These are phyloP conservation scores for Leuciscus waleckii DNA, from an alignment of 2,797 vertebrate genomes.

Conservation along the genomic window DNA sequence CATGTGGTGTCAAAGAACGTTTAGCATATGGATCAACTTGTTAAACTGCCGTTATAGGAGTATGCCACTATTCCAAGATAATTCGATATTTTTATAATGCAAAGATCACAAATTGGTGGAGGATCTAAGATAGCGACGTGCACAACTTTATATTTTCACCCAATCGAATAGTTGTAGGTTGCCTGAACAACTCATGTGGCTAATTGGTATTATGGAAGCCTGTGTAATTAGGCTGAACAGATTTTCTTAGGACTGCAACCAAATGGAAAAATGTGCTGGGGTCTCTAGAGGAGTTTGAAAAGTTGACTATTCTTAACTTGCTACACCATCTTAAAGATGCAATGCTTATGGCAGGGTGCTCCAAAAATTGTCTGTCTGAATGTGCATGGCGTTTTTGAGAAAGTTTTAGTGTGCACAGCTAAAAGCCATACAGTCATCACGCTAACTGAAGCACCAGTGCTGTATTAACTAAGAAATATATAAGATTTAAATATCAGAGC, in stretches of 20 bases:
- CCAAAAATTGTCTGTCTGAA: neutral
- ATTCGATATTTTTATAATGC: neutral
- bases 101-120: neutral
- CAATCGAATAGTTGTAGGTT: neutral
- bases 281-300: constrained; percentile 14
- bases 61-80: neutral
- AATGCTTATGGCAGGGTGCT: neutral
- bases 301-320: neutral
- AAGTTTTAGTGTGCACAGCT: neutral
- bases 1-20: neutral
- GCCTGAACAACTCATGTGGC: neutral
- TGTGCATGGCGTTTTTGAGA: neutral
- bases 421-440: neutral
- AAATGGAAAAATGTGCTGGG: neutral
- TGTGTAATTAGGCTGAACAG: constrained; percentile 1
- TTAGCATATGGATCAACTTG: neutral
- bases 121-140: neutral
- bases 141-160: neutral
- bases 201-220: constrained; percentile 1
- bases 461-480: neutral
- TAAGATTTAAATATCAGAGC: neutral
- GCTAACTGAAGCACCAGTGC: constrained; percentile 8
- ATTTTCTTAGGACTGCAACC: constrained; percentile 2
- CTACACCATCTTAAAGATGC: neutral
- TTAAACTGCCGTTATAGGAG: neutral